Evolutionary conservation across 2,888 invertebrate genomes (phyloP), one percentile per base, ranked within the genome.

Genomic region (Myopa tessellatipennis): DNA sequence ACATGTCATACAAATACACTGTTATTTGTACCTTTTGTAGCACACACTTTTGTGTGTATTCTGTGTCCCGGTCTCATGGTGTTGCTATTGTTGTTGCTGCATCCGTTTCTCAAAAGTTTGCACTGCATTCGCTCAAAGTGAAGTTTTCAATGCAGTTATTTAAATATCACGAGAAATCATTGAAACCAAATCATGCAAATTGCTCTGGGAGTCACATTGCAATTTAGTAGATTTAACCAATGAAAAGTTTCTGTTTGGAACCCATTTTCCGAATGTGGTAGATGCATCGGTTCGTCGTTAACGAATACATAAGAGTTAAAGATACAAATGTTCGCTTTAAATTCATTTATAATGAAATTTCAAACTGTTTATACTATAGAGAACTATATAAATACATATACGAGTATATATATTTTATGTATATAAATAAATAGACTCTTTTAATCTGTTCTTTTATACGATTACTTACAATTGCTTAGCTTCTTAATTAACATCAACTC

Each of bases 201-300:
- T 74, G 65, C 65, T 63, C 36, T 63, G 74, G 74, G 74, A 52
- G 40, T 63, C 74, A 63, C 74, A 74, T 45, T 26, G 63, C 74
- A 74, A 74, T 74, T 74, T 74, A 52, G 74, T 63, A 18, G 63
- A 34, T 63, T 50, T 45, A 73, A 61, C 61, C 26, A 26, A 63
- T 63, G 36, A 63, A 70, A 34, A 69, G 14, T 69, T 45, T 68
- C 45, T 45, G 16, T 45, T 18, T 68, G 8, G 3, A n/a, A 18
- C 0, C 6, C 68, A 18, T 45, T 45, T 45, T 6, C 16, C 26
- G 2, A 26, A 26, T 45, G 1, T 10, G 45, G 6, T 10, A 45
- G 45, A 45, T 8, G 6, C 45, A 45, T 45, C 0, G n/a, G 4
- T 55, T 3, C 12, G 3, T 55, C 55, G 10, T 18, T 3, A 60